A percentile compares a stretch with the other conserved stretches of the same genome.
Evolutionary conservation across 2,888 invertebrate species (phyloP).

Genomic region (Protonemura montana): DNA sequence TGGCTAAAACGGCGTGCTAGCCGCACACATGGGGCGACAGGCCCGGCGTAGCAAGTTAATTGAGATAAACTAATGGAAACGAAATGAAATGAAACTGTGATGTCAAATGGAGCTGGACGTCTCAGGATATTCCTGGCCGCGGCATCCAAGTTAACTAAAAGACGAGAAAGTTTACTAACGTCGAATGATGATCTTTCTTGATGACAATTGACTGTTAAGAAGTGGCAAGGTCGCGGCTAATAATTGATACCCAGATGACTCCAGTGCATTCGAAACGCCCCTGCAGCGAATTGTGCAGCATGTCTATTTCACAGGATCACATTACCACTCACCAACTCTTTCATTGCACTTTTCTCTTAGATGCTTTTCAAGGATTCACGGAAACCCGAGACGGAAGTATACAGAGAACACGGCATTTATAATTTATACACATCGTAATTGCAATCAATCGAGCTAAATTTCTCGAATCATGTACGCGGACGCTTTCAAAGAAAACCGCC

Average conservation of each 20-base stretch:
- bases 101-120: background rate
- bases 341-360: background rate
- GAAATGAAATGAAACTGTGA: background rate
- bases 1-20: background rate
- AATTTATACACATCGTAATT: background rate
- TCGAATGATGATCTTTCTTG: background rate
- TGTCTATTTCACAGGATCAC: background rate
- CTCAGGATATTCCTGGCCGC: background rate
- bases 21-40: background rate
- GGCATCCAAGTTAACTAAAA: background rate
- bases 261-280: background rate
- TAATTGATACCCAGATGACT: background rate
- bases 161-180: background rate
- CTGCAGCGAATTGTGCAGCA: background rate
- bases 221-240: background rate
- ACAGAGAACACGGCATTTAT: background rate
- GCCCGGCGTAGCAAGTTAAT: background rate
- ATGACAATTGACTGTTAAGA: background rate
- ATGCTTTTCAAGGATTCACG: conserved; percentile 19
- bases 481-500: background rate
- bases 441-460: background rate
- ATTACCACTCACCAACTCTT: background rate
- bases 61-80: background rate
- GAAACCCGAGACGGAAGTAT: conserved; percentile 24
- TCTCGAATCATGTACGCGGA: background rate